Percentiles rank a stretch among this genome's conserved stretches.
Evolutionary conservation across 2,888 invertebrate genomes (phyloP).

Genomic region (Callyntrura sp.): DNA sequence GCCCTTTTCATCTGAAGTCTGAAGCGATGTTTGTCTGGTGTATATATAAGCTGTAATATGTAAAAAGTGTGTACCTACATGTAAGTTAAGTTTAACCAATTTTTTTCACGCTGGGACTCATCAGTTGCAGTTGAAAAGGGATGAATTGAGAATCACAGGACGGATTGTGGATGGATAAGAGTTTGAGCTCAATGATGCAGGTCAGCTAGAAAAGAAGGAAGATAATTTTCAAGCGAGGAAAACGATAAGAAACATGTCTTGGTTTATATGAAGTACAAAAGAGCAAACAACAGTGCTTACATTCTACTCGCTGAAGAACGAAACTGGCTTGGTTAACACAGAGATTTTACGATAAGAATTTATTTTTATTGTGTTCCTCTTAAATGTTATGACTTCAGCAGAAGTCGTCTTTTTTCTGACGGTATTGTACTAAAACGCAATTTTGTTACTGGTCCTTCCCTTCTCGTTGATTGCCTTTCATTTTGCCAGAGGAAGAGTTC

Average conservation of each 20-base stretch:
- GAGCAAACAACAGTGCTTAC: background rate
- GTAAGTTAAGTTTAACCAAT: conserved; percentile 37
- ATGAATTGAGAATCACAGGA: conserved; percentile 20
- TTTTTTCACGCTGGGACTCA: conserved; percentile 57
- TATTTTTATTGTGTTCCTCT: conserved; percentile 23
- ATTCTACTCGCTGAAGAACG: background rate
- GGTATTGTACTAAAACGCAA: background rate
- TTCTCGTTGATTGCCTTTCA: conserved; percentile 28
- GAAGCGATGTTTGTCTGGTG: background rate
- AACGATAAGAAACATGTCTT: conserved; percentile 29
- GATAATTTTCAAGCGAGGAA: conserved; percentile 28
- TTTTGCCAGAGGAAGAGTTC: conserved; percentile 17
- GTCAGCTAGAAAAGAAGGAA: conserved; percentile 50
- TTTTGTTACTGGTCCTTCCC: conserved; percentile 4
- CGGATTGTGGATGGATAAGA: conserved; percentile 34
- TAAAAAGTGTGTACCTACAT: background rate
- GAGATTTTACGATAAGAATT: conserved; percentile 33
- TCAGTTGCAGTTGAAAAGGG: conserved; percentile 53
- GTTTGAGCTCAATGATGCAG: conserved; percentile 68
- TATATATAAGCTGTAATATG: background rate
- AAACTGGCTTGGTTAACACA: background rate
- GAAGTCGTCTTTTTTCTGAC: conserved; percentile 40
- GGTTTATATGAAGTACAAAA: background rate
- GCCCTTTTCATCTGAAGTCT: conserved; percentile 24
- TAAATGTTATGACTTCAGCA: conserved; percentile 62